Base-by-base conservation (phyloP, 2,888 invertebrate genomes). In the Epistrophella euchroma region DNA sequence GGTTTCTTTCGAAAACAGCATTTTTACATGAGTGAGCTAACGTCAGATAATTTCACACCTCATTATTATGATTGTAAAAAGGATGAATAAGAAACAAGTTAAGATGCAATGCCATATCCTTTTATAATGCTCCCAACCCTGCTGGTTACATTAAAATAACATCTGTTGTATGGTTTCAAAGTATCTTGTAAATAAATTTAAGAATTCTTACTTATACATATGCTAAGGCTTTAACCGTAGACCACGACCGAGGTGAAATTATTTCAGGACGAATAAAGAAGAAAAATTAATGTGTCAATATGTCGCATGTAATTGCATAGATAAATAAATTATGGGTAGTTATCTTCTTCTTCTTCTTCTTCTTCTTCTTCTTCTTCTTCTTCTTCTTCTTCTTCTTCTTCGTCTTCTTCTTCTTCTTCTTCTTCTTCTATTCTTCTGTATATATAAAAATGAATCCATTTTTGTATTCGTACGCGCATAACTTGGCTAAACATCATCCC, bases 91-190 rank as follows among this genome's bases (percentile, higher is more conserved):
- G 4, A 35, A 68, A 50, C n/a, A 50, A 35, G 35, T 50, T 66
- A 68, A 47, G 25, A 64, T 32, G 13, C 35, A 66, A 50, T 9
- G 15, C 35, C 19, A 60, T 56, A 71, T 64, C 25, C 32, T 47
- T 52, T 35, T 66, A 73, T 37, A 52, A 52, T 68, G 25, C 43
- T 45, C 68, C 68, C 47, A 47, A 47, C 45, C 17, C 68, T 40
- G 37, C 60, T 66, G 28, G 22, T 19, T 55, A 78, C 55, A 73
- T 56, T 52, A 32, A 75, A 66, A 58, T 62, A 80, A 66, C 68
- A 55, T n/a, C 47, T 76, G 72, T 75, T 85, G 76, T 47, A 47
- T 66, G 85, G 80, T 43, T 85, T 85, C 76, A 73, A 85, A 76
- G 76, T 70, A 77, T 81, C 76, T 80, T 68, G 68, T 76, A 76